Base-by-base conservation (phyloP, 2,888 invertebrate species). In the Drosophila mayaguana region DNA sequence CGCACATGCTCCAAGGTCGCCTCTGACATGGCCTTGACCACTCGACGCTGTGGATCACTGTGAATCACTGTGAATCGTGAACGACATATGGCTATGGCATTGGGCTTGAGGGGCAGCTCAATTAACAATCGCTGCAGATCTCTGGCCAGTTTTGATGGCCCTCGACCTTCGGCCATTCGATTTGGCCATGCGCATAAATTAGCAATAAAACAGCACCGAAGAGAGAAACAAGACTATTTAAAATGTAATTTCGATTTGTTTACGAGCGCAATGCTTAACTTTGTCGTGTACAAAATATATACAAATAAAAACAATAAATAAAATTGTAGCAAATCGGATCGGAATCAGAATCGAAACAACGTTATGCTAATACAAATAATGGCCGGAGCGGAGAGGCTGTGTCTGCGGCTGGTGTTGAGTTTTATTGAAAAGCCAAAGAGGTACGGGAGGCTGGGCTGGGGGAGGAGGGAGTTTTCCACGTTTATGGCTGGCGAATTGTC, bases 161-260 rank as follows among this genome's bases (percentile, higher is more conserved):
- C 34, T 34, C 50, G 71, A 62, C 63, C 56, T 51, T 63, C 51
- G 53, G 25, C 42, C 16, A 77, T 75, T 80, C 79, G 86, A 90
- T 82, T 80, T 76, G 20, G 56, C 65, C 69, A 85, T 80, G 87
- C 81, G 86, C 92, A 91, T 91, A 91, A 89, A 90, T 91, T 91
- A 88, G 90, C 89, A 83, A 89, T 91, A 88, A 91, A 90, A 90
- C 81, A 73, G 5, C n/a, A 73, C 9, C 72, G 20, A 73, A 14
- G 50, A 43, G 45, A 43, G 36, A 72, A 78, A 78, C 70, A 75
- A 86, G 63, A 90, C 79, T 90, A 83, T 90, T 90, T 89, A 85
- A 89, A 89, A 80, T 89, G 83, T 88, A 88, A 85, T 85, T 85
- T 80, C 69, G 53, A 28, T 61, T 75, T 74, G 80, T 81, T 81